Conservation (phyloP, 2,797 vertebrate species). For the Acipenser oxyrinchus region DNA sequence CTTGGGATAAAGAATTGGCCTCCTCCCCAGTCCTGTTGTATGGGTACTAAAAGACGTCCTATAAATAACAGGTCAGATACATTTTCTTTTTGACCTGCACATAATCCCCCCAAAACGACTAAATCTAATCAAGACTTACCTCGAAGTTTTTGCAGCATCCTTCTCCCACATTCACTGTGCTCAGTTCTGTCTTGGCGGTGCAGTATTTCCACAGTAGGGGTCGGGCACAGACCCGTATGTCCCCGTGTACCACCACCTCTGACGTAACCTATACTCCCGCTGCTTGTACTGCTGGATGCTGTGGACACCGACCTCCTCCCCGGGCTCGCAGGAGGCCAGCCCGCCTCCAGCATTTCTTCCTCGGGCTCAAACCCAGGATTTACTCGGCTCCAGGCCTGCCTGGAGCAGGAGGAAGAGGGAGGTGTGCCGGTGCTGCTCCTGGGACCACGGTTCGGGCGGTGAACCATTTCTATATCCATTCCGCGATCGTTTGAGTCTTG, state of each 20-base stretch:
- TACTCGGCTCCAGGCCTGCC: slow-evolving; percentile 91
- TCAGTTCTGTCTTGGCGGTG: slow-evolving; percentile 40
- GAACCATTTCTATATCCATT: slow-evolving; percentile 69
- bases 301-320: slow-evolving; percentile 62
- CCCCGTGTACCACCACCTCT: slow-evolving; percentile 47
- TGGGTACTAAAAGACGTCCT: too few species aligned
- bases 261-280: slow-evolving; percentile 52
- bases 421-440: slow-evolving; percentile 52
- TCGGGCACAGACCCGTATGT: slow-evolving; percentile 55
- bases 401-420: slow-evolving; percentile 71
- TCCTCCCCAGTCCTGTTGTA: too few species aligned
- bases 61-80: too few species aligned
- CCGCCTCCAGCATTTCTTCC: slow-evolving; percentile 80
- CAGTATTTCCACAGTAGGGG: slow-evolving; percentile 42
- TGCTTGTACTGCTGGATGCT: slow-evolving; percentile 49
- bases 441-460: slow-evolving; percentile 58
- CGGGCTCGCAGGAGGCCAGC: slow-evolving; percentile 77
- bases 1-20: too few species aligned
- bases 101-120: background rate
- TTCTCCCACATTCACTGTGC: slow-evolving; percentile 61
- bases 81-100: too few species aligned
- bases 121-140: slow-evolving; percentile 47
- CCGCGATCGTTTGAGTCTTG: slow-evolving; percentile 44
- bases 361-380: slow-evolving; percentile 90
- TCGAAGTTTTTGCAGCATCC: slow-evolving; percentile 75